A percentile compares a stretch with the other conserved stretches of the same genome.
Conservation (phyloP, 1,140 invertebrate species). For the Pseudachorutes palmiensis region DNA sequence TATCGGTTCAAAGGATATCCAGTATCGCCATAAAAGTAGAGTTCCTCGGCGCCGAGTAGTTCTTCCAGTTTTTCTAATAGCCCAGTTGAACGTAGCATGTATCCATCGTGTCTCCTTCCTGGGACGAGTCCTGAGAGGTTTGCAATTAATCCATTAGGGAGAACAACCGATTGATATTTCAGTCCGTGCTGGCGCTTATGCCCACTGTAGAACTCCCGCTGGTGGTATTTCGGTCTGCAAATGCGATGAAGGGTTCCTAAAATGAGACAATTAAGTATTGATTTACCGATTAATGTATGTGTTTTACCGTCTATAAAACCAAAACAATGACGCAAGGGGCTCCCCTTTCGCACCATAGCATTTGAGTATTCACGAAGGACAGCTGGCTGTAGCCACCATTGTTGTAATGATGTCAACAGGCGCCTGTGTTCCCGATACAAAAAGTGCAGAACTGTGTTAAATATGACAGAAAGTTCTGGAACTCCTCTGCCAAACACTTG, state of each 20-base stretch:
- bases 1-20: background rate
- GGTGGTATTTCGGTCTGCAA: background rate
- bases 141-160: slow-evolving; percentile 18
- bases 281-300: background rate
- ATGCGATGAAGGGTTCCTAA: background rate
- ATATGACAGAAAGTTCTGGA: background rate
- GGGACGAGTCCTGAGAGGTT: slow-evolving; percentile 5
- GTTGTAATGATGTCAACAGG: background rate
- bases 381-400: background rate
- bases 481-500: background rate
- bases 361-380: background rate
- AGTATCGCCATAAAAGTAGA: background rate
- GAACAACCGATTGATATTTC: slow-evolving; percentile 22
- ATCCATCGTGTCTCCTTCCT: slow-evolving; percentile 17
- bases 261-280: background rate
- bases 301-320: slow-evolving; percentile 21
- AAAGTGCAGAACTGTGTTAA: background rate
- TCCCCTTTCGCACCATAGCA: background rate
- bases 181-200: slow-evolving; percentile 15
- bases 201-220: slow-evolving; percentile 14
- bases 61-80: background rate
- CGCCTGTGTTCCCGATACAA: background rate
- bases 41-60: background rate
- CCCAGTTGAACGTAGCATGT: background rate
- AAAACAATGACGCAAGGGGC: slow-evolving; percentile 4